Conservation (phyloP, 2,888 invertebrate genomes). For the Trissoscelio sp. region DNA sequence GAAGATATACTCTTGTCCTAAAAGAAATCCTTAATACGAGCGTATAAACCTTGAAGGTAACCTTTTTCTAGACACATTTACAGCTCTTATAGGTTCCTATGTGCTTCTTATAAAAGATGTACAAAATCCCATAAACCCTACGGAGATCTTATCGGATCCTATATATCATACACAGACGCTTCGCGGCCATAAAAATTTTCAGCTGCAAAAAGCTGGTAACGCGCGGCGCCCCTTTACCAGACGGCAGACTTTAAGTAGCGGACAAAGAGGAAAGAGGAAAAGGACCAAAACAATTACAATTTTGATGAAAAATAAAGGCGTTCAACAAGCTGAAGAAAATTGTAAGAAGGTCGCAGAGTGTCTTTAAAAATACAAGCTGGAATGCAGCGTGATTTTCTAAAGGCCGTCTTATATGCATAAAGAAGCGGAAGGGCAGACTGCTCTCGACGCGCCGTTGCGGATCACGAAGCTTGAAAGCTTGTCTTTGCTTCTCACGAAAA, state of each 20-base stretch:
- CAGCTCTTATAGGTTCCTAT: slow-evolving; percentile 55
- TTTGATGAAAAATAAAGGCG: slow-evolving; percentile 48
- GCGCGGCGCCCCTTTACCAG: not conserved
- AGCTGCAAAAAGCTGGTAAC: slow-evolving; percentile 46
- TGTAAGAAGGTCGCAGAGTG: slow-evolving; percentile 49
- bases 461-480: slow-evolving; percentile 59
- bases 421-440: slow-evolving; percentile 61
- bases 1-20: slow-evolving; percentile 30
- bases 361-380: slow-evolving; percentile 41
- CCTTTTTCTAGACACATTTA: slow-evolving; percentile 50
- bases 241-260: slow-evolving; percentile 37
- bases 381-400: slow-evolving; percentile 65
- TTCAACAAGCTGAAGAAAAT: slow-evolving; percentile 56
- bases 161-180: slow-evolving; percentile 59
- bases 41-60: slow-evolving; percentile 30
- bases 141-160: slow-evolving; percentile 48
- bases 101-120: slow-evolving; percentile 52
- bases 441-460: slow-evolving; percentile 47
- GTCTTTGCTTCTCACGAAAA: slow-evolving; percentile 60
- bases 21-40: slow-evolving; percentile 52
- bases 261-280: slow-evolving; percentile 8
- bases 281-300: slow-evolving; percentile 47
- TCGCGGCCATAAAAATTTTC: slow-evolving; percentile 40
- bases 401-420: slow-evolving; percentile 59
- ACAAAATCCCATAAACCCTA: slow-evolving; percentile 53